Conservation (phyloP, 1,140 invertebrate species). For the Drosophila jambulina region DNA sequence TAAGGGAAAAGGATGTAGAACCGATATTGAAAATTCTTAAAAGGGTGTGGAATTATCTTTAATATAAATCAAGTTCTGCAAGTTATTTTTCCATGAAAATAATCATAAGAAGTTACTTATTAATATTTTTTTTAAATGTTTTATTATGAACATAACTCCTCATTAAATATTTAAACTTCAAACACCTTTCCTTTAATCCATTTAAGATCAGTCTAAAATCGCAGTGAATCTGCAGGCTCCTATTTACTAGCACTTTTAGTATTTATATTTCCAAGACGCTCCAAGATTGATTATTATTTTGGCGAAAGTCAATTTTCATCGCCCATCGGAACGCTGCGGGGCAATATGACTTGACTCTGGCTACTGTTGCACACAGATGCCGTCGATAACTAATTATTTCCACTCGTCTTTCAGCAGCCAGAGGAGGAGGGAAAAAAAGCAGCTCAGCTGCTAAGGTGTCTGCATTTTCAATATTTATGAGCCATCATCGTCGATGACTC, state of each 20-base stretch:
- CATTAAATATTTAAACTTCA: not conserved
- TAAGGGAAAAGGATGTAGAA: too few species aligned
- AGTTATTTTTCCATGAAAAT: too few species aligned
- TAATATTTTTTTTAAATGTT: too few species aligned
- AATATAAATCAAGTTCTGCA: too few species aligned
- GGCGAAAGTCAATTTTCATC: constrained; percentile 49
- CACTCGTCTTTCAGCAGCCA: constrained; percentile 43
- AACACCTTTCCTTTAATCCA: not conserved
- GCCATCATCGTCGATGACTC: constrained; percentile 33
- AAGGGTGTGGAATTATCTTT: too few species aligned
- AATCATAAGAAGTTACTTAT: too few species aligned
- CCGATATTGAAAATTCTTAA: too few species aligned
- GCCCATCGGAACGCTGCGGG: constrained; percentile 33
- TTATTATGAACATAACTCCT: too few species aligned
- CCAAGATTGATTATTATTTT: constrained; percentile 36
- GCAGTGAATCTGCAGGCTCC: not conserved
- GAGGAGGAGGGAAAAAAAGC: constrained; percentile 4
- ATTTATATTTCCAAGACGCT: constrained; percentile 4
- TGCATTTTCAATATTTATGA: constrained; percentile 52
- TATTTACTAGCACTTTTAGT: not conserved
- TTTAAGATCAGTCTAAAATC: not conserved
- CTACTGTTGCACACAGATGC: constrained; percentile 53
- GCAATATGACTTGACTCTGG: constrained; percentile 27
- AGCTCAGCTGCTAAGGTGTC: constrained; percentile 43
- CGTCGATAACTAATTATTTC: constrained; percentile 55